These are phyloP conservation scores for Vesta saturnalis DNA, from an alignment of 2,888 invertebrate species.

Conservation along the genomic window DNA sequence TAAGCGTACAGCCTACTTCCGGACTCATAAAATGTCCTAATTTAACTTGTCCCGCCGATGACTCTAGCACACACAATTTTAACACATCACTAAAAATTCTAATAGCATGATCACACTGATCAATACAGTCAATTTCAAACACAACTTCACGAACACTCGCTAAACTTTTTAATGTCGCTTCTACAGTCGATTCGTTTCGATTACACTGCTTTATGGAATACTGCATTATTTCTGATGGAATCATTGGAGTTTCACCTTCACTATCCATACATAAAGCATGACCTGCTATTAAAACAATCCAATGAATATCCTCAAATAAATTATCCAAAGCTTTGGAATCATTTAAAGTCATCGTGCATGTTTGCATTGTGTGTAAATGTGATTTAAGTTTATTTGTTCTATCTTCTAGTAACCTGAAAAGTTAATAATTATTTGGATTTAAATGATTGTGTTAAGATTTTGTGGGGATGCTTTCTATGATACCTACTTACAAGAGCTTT, in stretches of 20 bases:
- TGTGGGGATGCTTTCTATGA: too few relatives aligned
- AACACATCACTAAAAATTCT: slow-evolving; percentile 78
- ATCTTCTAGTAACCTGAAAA: slow-evolving; percentile 57
- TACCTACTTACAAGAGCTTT: too few relatives aligned
- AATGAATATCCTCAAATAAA: slow-evolving; percentile 90
- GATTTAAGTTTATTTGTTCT: slow-evolving; percentile 54
- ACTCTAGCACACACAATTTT: slow-evolving; percentile 79
- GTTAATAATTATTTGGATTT: too few relatives aligned
- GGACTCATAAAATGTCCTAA: slow-evolving; percentile 77
- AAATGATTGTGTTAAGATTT: too few relatives aligned
- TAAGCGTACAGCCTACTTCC: slow-evolving; percentile 78
- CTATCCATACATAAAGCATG: slow-evolving; percentile 74
- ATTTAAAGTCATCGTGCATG: slow-evolving; percentile 57
- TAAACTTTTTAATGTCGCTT: slow-evolving; percentile 57
- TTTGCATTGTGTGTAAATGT: slow-evolving; percentile 57
- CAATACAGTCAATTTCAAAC: slow-evolving; percentile 52
- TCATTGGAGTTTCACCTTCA: slow-evolving; percentile 73
- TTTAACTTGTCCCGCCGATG: slow-evolving; percentile 74
- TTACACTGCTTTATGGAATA: slow-evolving; percentile 67
- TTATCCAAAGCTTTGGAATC: slow-evolving; percentile 64
- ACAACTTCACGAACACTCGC: slow-evolving; percentile 50
- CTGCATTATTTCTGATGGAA: slow-evolving; percentile 72
- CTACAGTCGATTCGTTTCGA: slow-evolving; percentile 52
- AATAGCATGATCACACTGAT: slow-evolving; percentile 62
- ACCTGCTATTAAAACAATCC: slow-evolving; percentile 84